Evolutionary conservation across 2,797 vertebrate species (phyloP), one percentile per base, ranked within the genome.

Genomic region (Brachyrhaphis roseni): DNA sequence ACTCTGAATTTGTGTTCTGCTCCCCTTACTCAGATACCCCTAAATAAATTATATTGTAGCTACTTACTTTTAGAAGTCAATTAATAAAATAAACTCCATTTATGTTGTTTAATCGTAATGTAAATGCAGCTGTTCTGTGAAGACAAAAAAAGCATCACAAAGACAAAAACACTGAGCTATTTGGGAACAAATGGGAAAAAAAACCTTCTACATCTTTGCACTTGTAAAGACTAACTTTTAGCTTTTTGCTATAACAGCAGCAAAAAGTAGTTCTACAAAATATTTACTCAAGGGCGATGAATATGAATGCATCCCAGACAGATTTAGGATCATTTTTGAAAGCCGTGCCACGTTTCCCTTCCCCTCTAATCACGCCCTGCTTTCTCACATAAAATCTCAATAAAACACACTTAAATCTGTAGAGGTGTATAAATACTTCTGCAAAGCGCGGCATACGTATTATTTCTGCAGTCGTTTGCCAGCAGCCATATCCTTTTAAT

Each of bases 401-500:
- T 13, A n/a, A n/a, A 71, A 71, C 8, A 26, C 11, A n/a, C 5
- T n/a, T 26, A 28, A 45, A n/a, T 45, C 39, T 71, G 41, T 16
- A 28, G 41, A 13, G 4, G 41, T 28, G 26, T 28, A 10, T 28
- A 70, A 45, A 72, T 72, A 46, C 68, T 45, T 68, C 23, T 68
- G 64, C 64, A 26, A 68, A 26, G 64, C 36, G 10, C 0, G 26
- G 26, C 41, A 46, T 8, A 18, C 41, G n/a, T 71, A 41, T 71
- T n/a, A 31, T 74, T 46, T 46, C 8, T 43, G 13, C 72, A 68
- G 20, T 28, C 26, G 75, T 77, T 46, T 51, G 62, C 36, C n/a
- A 68, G 28, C 16, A 72, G n/a, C 74, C 47, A 31, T 74, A 45
- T 66, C 51, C 85, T 81, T 78, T 81, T 51, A 81, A 28, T 46